These are phyloP conservation scores for Arion vulgaris DNA, from an alignment of 1,140 invertebrate genomes.

Conservation along the genomic window DNA sequence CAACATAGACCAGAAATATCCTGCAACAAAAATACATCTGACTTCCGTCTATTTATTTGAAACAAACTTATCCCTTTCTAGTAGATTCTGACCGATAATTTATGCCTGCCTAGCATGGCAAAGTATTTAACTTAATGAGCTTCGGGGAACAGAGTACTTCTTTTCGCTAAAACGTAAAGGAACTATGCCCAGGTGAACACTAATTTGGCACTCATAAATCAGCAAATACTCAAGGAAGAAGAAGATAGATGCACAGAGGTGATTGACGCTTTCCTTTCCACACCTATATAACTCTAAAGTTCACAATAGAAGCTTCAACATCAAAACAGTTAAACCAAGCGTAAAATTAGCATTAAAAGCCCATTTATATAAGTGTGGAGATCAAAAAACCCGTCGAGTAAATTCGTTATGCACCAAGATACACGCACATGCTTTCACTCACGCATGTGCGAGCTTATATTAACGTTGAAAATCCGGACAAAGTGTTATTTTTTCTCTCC, in stretches of 20 bases:
- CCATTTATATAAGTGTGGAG: background rate
- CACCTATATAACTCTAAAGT: background rate
- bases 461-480: background rate
- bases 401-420: background rate
- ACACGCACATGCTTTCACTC: slow-evolving; percentile 3
- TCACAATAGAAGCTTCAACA: background rate
- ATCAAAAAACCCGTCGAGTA: background rate
- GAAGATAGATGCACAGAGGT: background rate
- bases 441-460: background rate
- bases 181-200: no score
- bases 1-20: no score
- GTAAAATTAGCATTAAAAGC: slow-evolving; percentile 2
- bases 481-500: background rate
- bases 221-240: background rate
- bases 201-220: background rate
- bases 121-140: no score
- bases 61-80: no score
- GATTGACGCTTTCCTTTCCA: background rate
- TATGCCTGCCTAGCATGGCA: no score
- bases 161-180: no score
- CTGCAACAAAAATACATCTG: no score
- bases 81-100: no score
- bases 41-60: no score
- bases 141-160: no score
- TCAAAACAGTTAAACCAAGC: background rate